These are phyloP conservation scores for Pelobates fuscus DNA, from an alignment of 2,113 vertebrate genomes.

Conservation along the genomic window DNA sequence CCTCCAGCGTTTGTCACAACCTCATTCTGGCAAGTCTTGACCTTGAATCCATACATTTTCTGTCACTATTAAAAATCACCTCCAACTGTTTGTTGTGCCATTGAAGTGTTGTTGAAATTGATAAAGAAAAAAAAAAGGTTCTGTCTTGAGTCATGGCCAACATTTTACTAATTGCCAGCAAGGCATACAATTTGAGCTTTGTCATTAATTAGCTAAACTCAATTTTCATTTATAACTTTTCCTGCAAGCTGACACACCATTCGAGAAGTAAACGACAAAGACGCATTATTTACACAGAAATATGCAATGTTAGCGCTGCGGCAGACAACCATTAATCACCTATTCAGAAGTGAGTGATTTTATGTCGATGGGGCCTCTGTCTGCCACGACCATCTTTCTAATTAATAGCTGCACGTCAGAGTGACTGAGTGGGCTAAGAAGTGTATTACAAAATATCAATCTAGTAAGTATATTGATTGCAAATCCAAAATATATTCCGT, in stretches of 20 bases:
- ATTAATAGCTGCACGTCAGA: not conserved
- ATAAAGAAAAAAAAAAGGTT: not conserved
- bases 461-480: too few species aligned
- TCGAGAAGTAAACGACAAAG: not conserved
- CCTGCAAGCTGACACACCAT: not conserved
- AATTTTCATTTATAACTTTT: not conserved
- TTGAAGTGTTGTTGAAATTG: not conserved
- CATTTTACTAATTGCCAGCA: not conserved
- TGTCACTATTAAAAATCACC: not conserved
- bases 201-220: not conserved
- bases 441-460: not conserved
- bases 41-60: not conserved
- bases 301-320: not conserved
- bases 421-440: not conserved
- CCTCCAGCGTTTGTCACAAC: too few species aligned
- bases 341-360: not conserved
- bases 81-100: not conserved
- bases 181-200: not conserved
- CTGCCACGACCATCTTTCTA: not conserved
- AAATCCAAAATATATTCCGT: too few species aligned
- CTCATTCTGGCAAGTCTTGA: not conserved
- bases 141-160: not conserved
- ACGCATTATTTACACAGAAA: not conserved
- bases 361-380: not conserved
- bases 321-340: not conserved